Evolutionary conservation across 2,797 vertebrate species (phyloP).

Genomic region (Capromys pilorides): DNA sequence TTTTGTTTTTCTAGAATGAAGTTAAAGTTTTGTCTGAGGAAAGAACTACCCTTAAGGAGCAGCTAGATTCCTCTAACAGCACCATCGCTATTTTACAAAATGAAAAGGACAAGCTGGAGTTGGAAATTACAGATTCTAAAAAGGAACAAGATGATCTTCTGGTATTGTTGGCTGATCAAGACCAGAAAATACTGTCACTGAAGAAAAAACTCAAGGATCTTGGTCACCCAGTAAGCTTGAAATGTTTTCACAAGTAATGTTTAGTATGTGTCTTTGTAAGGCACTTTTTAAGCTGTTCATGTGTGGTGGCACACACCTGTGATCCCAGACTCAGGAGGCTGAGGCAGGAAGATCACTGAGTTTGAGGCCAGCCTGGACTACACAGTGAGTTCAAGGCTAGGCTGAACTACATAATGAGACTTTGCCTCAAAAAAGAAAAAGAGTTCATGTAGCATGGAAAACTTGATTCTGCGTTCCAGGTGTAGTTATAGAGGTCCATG

Average conservation of each 20-base stretch:
- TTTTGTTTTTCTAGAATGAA: constrained; percentile 86
- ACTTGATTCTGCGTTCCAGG: background rate
- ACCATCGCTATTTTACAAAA: constrained; percentile 93
- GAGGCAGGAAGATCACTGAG: too few species aligned
- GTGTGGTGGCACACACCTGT: too few species aligned
- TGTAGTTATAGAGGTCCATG: background rate
- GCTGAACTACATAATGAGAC: too few species aligned
- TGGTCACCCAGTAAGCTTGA: constrained; percentile 90
- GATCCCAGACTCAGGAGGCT: too few species aligned
- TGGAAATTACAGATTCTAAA: constrained; percentile 94
- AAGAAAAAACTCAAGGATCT: constrained; percentile 93
- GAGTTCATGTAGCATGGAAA: background rate
- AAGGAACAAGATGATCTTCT: constrained; percentile 98
- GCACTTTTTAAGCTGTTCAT: background rate
- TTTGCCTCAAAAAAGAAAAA: background rate
- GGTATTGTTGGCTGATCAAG: constrained; percentile 97
- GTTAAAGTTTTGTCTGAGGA: constrained; percentile 86
- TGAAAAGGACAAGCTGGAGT: constrained; percentile 92
- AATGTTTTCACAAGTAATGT: constrained; percentile 2
- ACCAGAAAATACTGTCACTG: constrained; percentile 94
- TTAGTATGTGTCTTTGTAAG: background rate
- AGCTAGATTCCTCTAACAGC: constrained; percentile 92
- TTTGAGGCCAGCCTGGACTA: too few species aligned
- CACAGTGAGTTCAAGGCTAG: too few species aligned
- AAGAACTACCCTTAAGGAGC: constrained; percentile 88